Base-by-base conservation (phyloP, 2,113 vertebrate genomes). In the Malurus melanocephalus region DNA sequence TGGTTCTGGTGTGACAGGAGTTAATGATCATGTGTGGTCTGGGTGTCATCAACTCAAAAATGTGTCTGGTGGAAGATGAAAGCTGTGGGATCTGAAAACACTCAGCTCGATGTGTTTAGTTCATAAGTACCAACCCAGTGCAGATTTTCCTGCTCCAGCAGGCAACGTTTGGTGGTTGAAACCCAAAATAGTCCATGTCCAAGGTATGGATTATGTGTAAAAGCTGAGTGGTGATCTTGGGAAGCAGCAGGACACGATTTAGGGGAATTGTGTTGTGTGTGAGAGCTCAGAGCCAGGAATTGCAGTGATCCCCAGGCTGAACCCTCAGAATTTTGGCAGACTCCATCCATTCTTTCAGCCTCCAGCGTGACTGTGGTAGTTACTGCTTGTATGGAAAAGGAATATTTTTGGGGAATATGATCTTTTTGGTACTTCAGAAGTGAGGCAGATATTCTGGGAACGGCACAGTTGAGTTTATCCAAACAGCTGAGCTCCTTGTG, bases 401-500 rank as follows among this genome's bases (percentile, higher is more conserved):
- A 55, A 2, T 33, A 35, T 84, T 24, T 5, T 60, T 21, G 13
- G 64, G 72, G 87, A 89, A 38, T 20, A 20, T 0, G 3, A 17
- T 55, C 20, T 19, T 55, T 45, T 30, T 27, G 3, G 1, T 43
- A 0, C 38, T 73, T 67, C 40, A 80, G 83, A 24, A 69, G 48
- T 10, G 52, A 64, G n/a, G 65, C 48, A 64, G 80, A 45, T 46
- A 3, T 10, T 71, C 35, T 80, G 75, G 53, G 64, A 77, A 14
- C 0, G 0, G 0, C 6, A 35, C 11, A 7, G 1, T n/a, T 10
- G 2, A 4, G 55, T 83, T 56, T 46, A 18, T 48, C 52, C 33
- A 64, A 75, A 4, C n/a, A 42, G 30, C 30, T 32, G 53, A 23
- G 33, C 64, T 56, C 52, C 56, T 74, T 18, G 8, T 56, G 82